These are phyloP conservation scores for Ploceus nigricollis DNA, from an alignment of 2,113 vertebrate genomes.

Conservation along the genomic window DNA sequence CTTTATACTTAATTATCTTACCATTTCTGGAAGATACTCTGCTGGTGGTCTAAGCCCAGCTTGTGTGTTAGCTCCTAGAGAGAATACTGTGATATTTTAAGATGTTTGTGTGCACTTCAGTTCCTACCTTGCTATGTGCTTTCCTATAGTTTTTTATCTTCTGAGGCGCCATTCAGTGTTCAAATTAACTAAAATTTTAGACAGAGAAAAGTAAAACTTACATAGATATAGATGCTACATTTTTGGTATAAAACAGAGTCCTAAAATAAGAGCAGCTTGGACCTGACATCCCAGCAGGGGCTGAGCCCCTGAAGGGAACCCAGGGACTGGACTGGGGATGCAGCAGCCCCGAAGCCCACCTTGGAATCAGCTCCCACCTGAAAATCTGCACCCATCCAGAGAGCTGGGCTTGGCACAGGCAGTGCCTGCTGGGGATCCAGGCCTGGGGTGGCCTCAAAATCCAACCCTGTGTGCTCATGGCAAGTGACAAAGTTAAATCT, in stretches of 20 bases:
- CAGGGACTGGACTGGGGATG: not conserved
- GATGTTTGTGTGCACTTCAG: not conserved
- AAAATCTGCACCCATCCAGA: not conserved
- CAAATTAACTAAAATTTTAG: not conserved
- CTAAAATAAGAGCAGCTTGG: fast-evolving
- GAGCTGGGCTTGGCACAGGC: not conserved
- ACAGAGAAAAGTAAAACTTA: not conserved
- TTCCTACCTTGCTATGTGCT: fast-evolving
- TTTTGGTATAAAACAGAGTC: not conserved
- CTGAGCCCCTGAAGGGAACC: not conserved
- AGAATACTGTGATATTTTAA: not conserved
- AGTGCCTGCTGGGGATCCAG: not conserved
- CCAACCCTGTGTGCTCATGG: fast-evolving
- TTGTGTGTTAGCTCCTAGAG: not conserved
- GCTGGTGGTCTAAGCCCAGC: not conserved
- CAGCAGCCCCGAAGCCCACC: not conserved
- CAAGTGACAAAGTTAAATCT: not conserved
- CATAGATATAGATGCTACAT: fast-evolving
- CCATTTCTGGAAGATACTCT: not conserved
- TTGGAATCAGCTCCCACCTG: fast-evolving
- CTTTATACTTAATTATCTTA: not conserved
- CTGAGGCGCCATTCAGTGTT: not conserved
- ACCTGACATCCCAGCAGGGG: not conserved
- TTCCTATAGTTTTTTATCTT: not conserved
- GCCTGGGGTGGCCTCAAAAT: not conserved